Evolutionary conservation across 2,797 vertebrate genomes (phyloP), one percentile per base, ranked within the genome.

Genomic region (Pseudopleuronectes americanus): DNA sequence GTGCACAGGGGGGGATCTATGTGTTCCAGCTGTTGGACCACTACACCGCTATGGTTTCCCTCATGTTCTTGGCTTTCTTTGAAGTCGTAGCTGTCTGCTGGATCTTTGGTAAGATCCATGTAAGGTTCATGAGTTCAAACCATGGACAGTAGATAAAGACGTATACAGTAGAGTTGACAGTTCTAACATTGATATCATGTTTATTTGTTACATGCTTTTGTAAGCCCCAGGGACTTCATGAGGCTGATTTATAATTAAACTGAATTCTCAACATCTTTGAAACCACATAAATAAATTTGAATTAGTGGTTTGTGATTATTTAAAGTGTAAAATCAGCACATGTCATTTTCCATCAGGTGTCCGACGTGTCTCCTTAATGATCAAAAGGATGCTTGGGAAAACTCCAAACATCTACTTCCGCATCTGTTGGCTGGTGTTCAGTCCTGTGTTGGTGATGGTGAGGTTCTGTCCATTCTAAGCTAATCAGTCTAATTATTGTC

Each of bases 1-100:
- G 45, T 49, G 31, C 45, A 16, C 74, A 92, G 92, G 91, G 87
- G 38, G 94, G 94, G 1, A 93, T 95, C 57, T 95, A 93, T 47
- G 86, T 92, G 61, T 95, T 95, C 71, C 94, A 95, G 85, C 80
- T 95, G 71, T 92, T 95, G 92, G 94, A 95, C 57, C 92, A 95
- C 75, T 94, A 93, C 83, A 93, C 92, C 0, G 92, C 93, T 10
- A 89, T 94, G 61, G 91, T 94, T 24, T 95, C 94, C 10, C 92
- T 94, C 6, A 28, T 95, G 69, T 90, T 93, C 68, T 75, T 95
- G 71, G 91, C 93, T 66, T 93, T 95, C 72, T 94, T 91, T 88
- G 94, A 95, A 83, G 86, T 95, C 55, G 13, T 93, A 16, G 84
- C 92, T 22, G 58, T 94, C 26, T 94, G 92, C 79, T 95, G 93